Conservation (phyloP, 2,797 vertebrate species). For the Chelonia mydas region DNA sequence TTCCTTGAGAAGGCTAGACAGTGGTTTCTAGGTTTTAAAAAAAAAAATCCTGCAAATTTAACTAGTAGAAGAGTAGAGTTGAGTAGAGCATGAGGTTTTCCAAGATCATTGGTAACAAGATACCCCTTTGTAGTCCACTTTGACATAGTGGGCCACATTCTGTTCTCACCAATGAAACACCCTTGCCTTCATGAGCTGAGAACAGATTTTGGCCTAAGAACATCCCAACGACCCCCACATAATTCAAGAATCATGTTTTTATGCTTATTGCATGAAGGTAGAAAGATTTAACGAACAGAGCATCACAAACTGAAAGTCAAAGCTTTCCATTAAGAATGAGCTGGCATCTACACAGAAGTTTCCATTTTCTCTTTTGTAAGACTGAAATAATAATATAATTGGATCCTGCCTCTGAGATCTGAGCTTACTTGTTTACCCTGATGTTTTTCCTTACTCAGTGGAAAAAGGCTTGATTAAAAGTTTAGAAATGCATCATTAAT, state of each 20-base stretch:
- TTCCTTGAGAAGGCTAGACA: slow-evolving; percentile 73
- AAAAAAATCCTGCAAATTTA: slow-evolving; percentile 45
- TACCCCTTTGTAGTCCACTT: slow-evolving; percentile 43
- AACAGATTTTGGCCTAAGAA: background rate
- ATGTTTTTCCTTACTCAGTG: background rate
- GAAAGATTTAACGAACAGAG: background rate
- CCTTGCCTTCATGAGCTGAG: background rate
- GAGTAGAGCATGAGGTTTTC: slow-evolving; percentile 48
- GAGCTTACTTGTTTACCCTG: fast-evolving
- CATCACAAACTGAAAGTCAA: background rate
- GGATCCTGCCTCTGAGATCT: fast-evolving
- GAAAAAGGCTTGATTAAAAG: background rate
- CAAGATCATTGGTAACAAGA: slow-evolving; percentile 35
- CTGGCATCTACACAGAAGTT: background rate
- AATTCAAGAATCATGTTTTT: background rate
- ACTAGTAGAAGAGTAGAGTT: slow-evolving; percentile 7
- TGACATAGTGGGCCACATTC: background rate
- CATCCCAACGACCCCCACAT: background rate
- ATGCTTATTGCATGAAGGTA: background rate
- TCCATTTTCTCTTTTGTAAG: background rate
- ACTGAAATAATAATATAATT: background rate
- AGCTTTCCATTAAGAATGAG: fast-evolving
- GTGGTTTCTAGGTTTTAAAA: slow-evolving; percentile 65
- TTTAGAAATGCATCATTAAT: background rate
- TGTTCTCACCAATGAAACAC: fast-evolving